Percentiles rank a stretch among this genome's conserved stretches.
These are phyloP conservation scores for Montipora foliosa DNA, from an alignment of 64 coral and sea anemone genomes.

Conservation along the genomic window DNA sequence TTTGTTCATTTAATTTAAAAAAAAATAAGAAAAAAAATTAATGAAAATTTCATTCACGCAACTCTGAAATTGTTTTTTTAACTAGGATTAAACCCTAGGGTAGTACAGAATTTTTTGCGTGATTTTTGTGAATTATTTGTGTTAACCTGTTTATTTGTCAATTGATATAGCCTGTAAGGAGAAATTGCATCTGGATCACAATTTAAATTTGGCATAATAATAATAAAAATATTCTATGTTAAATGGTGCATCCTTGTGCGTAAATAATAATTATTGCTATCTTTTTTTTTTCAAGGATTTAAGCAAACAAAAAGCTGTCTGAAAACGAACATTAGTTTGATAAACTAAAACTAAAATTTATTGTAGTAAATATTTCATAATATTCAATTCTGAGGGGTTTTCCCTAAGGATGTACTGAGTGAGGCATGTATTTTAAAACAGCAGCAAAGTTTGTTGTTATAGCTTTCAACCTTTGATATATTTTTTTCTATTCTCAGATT, in stretches of 20 bases:
- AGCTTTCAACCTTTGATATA: background rate
- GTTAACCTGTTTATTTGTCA: conserved; percentile 12
- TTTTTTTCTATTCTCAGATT: background rate
- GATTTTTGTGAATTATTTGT: conserved; percentile 33
- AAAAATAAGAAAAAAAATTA: background rate
- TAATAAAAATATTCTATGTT: background rate
- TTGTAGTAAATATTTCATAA: background rate
- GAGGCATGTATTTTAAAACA: background rate
- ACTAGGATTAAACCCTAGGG: background rate
- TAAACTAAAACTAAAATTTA: background rate
- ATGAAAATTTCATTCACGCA: background rate
- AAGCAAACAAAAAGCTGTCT: conserved; percentile 10
- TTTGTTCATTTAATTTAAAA: too few species aligned
- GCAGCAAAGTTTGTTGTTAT: background rate
- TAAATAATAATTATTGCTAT: background rate
- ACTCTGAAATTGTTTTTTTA: background rate
- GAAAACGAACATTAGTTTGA: background rate
- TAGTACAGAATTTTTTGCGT: background rate
- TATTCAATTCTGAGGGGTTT: conserved; percentile 1
- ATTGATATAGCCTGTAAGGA: background rate
- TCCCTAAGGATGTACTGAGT: background rate
- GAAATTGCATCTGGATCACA: conserved; percentile 23
- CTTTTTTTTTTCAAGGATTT: background rate
- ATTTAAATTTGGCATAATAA: background rate
- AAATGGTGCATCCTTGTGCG: background rate